Conservation (phyloP, 1,140 invertebrate species). For the Thalassaphorura encarpata region DNA sequence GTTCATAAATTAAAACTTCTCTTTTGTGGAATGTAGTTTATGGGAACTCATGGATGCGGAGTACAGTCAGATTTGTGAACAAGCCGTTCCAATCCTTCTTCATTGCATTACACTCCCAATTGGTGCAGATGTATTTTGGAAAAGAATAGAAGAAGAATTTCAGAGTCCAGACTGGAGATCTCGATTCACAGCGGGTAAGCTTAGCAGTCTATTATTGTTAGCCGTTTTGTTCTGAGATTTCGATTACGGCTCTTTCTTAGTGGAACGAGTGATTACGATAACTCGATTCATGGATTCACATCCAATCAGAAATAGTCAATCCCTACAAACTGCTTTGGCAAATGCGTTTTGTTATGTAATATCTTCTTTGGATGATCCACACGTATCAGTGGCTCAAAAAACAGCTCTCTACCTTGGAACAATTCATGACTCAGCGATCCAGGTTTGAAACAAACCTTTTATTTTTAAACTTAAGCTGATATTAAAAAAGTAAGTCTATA, state of each 20-base stretch:
- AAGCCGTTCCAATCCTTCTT: conserved; percentile 77
- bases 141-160: conserved; percentile 85
- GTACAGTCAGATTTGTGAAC: conserved; percentile 60
- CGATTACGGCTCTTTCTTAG: conserved; percentile 44
- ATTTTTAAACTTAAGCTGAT: not conserved
- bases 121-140: conserved; percentile 91
- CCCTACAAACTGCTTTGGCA: conserved; percentile 84
- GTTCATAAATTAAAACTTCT: not conserved
- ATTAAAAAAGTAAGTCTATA: not conserved
- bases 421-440: conserved; percentile 74
- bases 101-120: conserved; percentile 88
- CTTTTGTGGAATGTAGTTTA: conserved; percentile 54
- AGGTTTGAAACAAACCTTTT: conserved; percentile 40
- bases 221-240: not conserved
- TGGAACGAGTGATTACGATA: conserved; percentile 84
- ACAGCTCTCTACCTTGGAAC: conserved; percentile 87
- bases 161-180: conserved; percentile 78
- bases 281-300: conserved; percentile 85
- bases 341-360: conserved; percentile 96
- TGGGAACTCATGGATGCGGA: conserved; percentile 90
- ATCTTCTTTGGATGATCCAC: conserved; percentile 89
- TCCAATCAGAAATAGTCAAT: conserved; percentile 66
- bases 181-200: conserved; percentile 71
- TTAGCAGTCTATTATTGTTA: not conserved
- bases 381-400: conserved; percentile 86